Percentiles rank a stretch among this genome's conserved stretches.
Conservation (phyloP, 2,797 vertebrate species). For the Botia kubotai region DNA sequence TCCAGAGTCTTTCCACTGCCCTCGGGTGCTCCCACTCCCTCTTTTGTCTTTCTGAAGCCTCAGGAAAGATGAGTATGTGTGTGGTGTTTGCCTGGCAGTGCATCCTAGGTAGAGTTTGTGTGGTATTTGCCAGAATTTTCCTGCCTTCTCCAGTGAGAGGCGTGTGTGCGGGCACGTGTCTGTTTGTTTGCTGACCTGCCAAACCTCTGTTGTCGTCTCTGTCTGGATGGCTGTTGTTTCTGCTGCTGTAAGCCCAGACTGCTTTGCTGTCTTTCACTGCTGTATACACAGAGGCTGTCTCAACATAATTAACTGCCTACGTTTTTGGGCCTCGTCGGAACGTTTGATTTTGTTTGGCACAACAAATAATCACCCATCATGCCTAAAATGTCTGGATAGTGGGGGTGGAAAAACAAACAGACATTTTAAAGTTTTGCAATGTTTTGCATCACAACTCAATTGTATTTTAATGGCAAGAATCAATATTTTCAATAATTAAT, state of each 20-base stretch:
- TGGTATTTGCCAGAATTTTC: conserved; percentile 42
- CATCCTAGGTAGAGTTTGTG: conserved; percentile 38
- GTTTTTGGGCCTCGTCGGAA: neutral
- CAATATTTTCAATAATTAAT: neutral
- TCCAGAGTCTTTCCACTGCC: conserved; percentile 49
- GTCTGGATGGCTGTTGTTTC: conserved; percentile 43
- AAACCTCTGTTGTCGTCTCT: conserved; percentile 31
- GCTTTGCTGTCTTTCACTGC: conserved; percentile 8
- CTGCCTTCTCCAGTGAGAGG: conserved; percentile 9
- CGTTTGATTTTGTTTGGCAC: neutral
- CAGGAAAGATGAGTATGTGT: conserved; percentile 17
- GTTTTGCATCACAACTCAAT: neutral
- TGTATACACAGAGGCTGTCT: conserved; percentile 22
- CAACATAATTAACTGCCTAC: neutral
- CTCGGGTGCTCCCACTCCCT: conserved; percentile 38
- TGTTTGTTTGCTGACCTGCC: conserved; percentile 36
- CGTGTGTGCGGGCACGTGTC: conserved; percentile 22
- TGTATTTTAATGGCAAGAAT: neutral
- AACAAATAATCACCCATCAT: neutral
- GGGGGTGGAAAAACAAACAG: neutral
- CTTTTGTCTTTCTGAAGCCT: conserved; percentile 36
- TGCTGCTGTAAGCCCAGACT: conserved; percentile 21
- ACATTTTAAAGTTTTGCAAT: neutral
- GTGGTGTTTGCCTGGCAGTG: conserved; percentile 22
- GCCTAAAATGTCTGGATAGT: neutral